Evolutionary conservation across 2,888 invertebrate genomes (phyloP).

Genomic region (Caenorhabditis panamensis): DNA sequence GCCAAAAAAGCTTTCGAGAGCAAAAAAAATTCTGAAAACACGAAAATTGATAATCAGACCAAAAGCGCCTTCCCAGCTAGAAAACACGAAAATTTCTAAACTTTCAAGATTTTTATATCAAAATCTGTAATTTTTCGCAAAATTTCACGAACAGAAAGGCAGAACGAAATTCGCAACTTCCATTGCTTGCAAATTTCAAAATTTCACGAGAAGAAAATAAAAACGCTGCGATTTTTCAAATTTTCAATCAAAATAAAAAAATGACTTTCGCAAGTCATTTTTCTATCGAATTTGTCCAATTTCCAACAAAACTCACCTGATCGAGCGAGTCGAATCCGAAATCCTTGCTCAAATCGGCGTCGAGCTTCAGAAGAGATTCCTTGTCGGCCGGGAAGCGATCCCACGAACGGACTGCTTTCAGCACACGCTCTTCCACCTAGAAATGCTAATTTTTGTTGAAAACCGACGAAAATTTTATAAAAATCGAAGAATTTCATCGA

Average conservation of each 20-base stretch:
- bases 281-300: background rate
- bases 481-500: background rate
- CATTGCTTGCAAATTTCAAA: background rate
- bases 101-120: too few relatives aligned
- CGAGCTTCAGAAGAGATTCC: constrained; percentile 64
- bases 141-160: too few relatives aligned
- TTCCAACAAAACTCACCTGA: constrained; percentile 57
- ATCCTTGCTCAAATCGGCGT: constrained; percentile 69
- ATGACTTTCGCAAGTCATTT: too few relatives aligned
- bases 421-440: constrained; percentile 78
- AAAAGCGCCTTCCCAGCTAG: too few relatives aligned
- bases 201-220: too few relatives aligned
- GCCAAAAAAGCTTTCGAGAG: too few relatives aligned
- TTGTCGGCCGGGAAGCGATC: constrained; percentile 80
- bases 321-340: constrained; percentile 75
- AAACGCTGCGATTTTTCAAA: too few relatives aligned
- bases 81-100: too few relatives aligned
- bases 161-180: background rate
- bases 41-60: too few relatives aligned
- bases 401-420: constrained; percentile 80
- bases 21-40: too few relatives aligned
- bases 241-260: too few relatives aligned
- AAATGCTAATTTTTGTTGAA: background rate
- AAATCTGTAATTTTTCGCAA: too few relatives aligned
- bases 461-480: background rate